phyloP scores from a whole-genome alignment of 2,113 vertebrate species.

The Chelonoidis abingdonii region DNA sequence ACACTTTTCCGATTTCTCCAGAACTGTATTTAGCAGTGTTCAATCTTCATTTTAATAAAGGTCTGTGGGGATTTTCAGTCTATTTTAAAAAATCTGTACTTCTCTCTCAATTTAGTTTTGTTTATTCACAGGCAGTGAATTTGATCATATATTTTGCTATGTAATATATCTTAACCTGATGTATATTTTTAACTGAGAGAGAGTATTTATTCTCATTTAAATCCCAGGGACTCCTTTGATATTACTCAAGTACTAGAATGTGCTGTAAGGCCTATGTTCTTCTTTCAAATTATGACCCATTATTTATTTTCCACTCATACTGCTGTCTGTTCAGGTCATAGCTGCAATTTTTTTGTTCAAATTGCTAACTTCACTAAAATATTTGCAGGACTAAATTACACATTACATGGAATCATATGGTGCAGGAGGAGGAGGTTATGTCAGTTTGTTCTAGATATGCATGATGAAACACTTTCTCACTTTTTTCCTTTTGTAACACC shows the following conservation, averaged over 20 bases:
- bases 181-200: not conserved
- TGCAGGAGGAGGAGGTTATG: not conserved
- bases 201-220: not conserved
- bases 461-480: not conserved
- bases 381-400: not conserved
- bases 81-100: not conserved
- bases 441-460: not conserved
- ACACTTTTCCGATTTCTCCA: not conserved
- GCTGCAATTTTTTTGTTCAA: not conserved
- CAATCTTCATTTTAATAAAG: not conserved
- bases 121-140: not conserved
- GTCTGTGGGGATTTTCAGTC: not conserved
- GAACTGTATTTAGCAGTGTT: not conserved
- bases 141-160: not conserved
- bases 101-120: not conserved
- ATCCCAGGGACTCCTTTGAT: not conserved
- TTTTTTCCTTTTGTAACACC: not conserved
- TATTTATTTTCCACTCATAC: not conserved
- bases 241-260: not conserved
- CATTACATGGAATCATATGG: not conserved
- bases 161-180: not conserved
- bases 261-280: not conserved
- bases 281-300: not conserved
- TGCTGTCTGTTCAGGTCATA: not conserved
- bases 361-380: not conserved